Evolutionary conservation across 2,113 vertebrate species (phyloP).

Genomic region (Laticauda colubrina): DNA sequence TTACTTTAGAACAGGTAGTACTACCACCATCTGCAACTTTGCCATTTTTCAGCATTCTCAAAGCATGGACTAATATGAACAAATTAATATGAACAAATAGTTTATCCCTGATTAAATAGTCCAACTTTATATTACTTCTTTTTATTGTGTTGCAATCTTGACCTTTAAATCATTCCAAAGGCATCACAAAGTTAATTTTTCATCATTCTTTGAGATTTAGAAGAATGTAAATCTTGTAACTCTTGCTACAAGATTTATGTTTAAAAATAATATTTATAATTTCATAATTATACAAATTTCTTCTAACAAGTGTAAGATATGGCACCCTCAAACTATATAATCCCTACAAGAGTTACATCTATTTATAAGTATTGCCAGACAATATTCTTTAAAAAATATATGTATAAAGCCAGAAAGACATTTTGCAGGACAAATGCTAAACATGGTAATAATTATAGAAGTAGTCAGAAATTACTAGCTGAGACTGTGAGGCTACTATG

Average conservation of each 20-base stretch:
- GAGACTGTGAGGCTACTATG: conserved; percentile 12
- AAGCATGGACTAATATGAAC: background rate
- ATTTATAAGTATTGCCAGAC: background rate
- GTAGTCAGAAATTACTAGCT: conserved; percentile 35
- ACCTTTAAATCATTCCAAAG: background rate
- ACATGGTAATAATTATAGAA: conserved; percentile 24
- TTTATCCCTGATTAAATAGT: background rate
- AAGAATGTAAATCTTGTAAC: background rate
- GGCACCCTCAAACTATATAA: background rate
- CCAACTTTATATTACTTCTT: background rate
- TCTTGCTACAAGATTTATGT: background rate
- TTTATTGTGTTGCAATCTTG: background rate
- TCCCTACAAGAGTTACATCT: background rate
- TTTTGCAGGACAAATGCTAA: conserved; percentile 16
- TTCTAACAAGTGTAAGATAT: background rate
- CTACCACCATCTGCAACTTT: background rate
- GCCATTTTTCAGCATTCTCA: background rate
- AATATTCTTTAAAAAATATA: background rate
- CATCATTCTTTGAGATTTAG: background rate
- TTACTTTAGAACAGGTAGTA: background rate
- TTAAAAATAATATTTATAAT: background rate
- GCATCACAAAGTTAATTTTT: background rate
- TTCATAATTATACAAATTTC: background rate
- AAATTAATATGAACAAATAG: background rate
- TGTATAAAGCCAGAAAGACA: conserved; percentile 12